These are phyloP conservation scores for Benitochromis conjunctus DNA, from an alignment of 2,113 vertebrate species.

Conservation along the genomic window DNA sequence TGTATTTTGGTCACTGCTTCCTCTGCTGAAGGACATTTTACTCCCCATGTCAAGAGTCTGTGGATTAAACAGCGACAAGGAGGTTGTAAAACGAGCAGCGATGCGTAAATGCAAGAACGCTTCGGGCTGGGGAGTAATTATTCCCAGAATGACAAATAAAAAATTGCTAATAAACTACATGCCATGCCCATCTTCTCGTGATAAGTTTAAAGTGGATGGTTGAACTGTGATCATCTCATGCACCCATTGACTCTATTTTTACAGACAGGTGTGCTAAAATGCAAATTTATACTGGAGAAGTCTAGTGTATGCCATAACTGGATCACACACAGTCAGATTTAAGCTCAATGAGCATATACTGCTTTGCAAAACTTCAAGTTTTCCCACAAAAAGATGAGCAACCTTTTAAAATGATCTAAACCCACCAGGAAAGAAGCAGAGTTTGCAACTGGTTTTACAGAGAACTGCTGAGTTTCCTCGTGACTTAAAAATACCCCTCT, in stretches of 20 bases:
- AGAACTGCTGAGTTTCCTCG: not conserved
- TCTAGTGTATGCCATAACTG: not conserved
- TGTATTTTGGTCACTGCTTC: slow-evolving; percentile 51
- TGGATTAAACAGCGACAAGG: slow-evolving; percentile 33
- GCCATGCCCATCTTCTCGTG: not conserved
- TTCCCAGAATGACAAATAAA: not conserved
- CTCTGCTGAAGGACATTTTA: slow-evolving; percentile 63
- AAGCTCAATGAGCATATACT: not conserved
- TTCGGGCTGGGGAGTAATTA: not conserved
- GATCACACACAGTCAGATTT: not conserved
- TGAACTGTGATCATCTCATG: not conserved
- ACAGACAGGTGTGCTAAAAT: not conserved
- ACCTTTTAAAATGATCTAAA: not conserved
- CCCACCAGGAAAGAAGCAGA: not conserved
- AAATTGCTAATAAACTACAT: not conserved
- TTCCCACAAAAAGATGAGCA: not conserved
- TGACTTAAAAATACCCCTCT: not conserved
- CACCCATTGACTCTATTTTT: not conserved
- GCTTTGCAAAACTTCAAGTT: not conserved
- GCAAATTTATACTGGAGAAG: not conserved
- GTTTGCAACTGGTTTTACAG: not conserved
- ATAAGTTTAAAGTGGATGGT: not conserved
- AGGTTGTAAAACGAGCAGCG: not conserved
- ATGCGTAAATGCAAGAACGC: not conserved
- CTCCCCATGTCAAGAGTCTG: slow-evolving; percentile 64